phyloP scores from a whole-genome alignment of 1,140 invertebrate species.

The Melitaea cinxia region DNA sequence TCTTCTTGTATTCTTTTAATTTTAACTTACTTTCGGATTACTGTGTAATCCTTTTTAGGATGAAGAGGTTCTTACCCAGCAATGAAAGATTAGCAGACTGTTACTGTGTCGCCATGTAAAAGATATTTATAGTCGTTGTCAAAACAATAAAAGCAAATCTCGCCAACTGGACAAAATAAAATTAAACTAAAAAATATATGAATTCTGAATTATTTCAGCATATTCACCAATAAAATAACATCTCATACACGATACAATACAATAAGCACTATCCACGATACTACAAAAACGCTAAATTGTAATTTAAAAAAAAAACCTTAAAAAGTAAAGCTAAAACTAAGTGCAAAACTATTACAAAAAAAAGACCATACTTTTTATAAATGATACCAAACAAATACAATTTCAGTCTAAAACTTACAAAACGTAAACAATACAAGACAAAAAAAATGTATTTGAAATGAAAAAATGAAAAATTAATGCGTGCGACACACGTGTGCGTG shows the following conservation, averaged over 20 bases:
- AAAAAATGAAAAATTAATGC: neutral
- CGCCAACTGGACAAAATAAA: no score
- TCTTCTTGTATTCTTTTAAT: no score
- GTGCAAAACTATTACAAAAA: neutral
- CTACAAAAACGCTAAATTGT: neutral
- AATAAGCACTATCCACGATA: neutral
- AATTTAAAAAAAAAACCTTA: neutral
- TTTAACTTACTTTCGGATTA: no score
- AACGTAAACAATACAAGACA: neutral
- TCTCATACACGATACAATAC: neutral
- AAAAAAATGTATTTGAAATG: neutral
- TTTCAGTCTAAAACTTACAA: neutral
- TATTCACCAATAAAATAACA: neutral
- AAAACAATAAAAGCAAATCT: no score
- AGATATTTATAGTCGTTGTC: no score
- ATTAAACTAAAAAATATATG: no score
- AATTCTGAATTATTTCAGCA: no score
- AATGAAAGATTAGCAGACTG: no score
- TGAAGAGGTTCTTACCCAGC: no score
- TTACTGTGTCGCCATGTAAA: no score
- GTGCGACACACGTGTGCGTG: no score
- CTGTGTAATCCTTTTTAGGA: no score
- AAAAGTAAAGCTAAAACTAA: neutral
- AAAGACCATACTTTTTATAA: neutral
- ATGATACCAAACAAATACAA: neutral